Conservation (phyloP, 2,888 invertebrate species). For the Rhamnusium bicolor region DNA sequence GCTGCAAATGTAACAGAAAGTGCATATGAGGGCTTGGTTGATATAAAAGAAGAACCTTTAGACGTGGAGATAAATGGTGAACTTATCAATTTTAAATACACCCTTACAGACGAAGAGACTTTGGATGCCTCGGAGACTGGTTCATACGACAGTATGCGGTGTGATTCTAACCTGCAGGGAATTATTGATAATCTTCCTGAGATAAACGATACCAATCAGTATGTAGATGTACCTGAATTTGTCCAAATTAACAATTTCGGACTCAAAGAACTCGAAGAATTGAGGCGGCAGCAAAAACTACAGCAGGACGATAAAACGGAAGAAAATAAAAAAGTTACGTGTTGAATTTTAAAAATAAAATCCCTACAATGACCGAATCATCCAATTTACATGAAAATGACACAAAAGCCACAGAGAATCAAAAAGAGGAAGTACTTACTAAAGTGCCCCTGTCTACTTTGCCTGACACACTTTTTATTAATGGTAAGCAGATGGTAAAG, state of each 20-base stretch:
- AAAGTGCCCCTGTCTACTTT: not conserved
- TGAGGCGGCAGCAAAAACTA: constrained; percentile 11
- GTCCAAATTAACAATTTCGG: constrained; percentile 45
- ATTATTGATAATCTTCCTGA: constrained; percentile 38
- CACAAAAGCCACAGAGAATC: not conserved
- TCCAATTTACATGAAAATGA: not conserved
- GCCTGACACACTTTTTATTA: not conserved
- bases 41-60: constrained; percentile 41
- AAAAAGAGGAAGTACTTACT: not conserved
- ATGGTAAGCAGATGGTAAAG: constrained; percentile 5
- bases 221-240: constrained; percentile 46
- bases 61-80: constrained; percentile 17
- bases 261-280: constrained; percentile 13
- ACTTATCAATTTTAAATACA: not conserved
- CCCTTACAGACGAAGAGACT: constrained; percentile 27
- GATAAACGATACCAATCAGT: constrained; percentile 27
- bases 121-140: constrained; percentile 29
- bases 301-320: not conserved
- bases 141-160: not conserved
- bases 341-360: not conserved
- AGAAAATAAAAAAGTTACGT: not conserved
- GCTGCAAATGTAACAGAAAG: not conserved
- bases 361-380: not conserved
- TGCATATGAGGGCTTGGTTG: not conserved
- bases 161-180: constrained; percentile 1